A percentile compares a stretch with the other conserved stretches of the same genome.
Conservation (phyloP, 2,888 invertebrate genomes). For the Stenotaenia linearis region DNA sequence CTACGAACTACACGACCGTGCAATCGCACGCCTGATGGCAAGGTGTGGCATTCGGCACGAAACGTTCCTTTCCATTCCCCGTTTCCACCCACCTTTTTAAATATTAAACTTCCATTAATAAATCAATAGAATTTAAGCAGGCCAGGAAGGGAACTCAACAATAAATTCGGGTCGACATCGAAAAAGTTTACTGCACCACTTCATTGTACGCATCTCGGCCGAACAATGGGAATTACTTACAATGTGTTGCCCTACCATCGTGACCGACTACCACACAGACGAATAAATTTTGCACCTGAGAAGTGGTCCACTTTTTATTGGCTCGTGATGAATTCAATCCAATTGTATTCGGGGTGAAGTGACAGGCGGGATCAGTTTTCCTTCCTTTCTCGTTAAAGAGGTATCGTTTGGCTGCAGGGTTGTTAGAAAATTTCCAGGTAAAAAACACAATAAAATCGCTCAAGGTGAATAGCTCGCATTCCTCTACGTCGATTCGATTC, state of each 20-base stretch:
- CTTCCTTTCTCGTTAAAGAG: neutral
- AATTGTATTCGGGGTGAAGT: neutral
- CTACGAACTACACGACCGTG: neutral
- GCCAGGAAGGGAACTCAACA: no score
- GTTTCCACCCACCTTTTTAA: neutral
- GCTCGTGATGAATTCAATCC: neutral
- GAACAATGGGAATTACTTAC: neutral
- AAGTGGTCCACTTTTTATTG: neutral
- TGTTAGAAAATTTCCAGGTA: neutral
- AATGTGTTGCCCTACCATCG: neutral
- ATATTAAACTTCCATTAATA: neutral
- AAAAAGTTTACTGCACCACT: neutral
- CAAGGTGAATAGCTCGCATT: neutral
- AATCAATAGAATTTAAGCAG: neutral
- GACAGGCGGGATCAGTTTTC: neutral
- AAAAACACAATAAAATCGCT: neutral
- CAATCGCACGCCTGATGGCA: neutral
- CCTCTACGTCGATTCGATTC: neutral
- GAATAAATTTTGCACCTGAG: neutral
- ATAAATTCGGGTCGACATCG: neutral
- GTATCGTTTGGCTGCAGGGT: neutral
- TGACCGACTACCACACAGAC: neutral
- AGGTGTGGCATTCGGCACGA: neutral
- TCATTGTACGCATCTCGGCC: neutral
- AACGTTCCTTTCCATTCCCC: neutral